phyloP scores from a whole-genome alignment of 2,113 vertebrate genomes.

The Felis chaus region DNA sequence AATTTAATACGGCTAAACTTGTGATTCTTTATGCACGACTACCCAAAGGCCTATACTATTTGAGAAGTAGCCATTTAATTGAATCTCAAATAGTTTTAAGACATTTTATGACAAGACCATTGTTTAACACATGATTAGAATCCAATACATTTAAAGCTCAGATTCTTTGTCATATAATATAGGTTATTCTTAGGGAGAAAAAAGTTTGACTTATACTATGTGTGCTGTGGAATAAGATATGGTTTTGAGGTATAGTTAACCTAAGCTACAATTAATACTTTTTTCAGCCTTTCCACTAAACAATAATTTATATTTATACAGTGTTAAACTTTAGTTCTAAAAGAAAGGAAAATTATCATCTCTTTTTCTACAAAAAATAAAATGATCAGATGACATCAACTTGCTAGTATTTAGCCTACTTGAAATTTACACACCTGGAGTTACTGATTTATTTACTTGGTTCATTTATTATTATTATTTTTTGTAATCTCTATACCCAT shows the following conservation, averaged over 20 bases:
- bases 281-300: neutral
- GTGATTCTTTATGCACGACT: slow-evolving; percentile 8
- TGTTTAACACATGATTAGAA: neutral
- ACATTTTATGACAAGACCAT: neutral
- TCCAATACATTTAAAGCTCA: neutral
- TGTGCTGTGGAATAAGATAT: neutral
- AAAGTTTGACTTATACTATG: neutral
- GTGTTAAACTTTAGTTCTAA: neutral
- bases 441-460: neutral
- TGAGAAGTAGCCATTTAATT: neutral
- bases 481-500: neutral
- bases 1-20: neutral
- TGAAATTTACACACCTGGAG: neutral
- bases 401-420: neutral
- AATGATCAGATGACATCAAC: neutral
- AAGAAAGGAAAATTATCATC: neutral
- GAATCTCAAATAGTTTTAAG: slow-evolving; percentile 25
- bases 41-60: neutral
- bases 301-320: slow-evolving; percentile 17
- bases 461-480: neutral
- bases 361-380: slow-evolving; percentile 31
- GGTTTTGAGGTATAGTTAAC: neutral
- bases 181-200: neutral
- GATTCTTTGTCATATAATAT: slow-evolving; percentile 3
- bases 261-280: neutral